Conservation (phyloP, 1,140 invertebrate species). For the Spodoptera litura region DNA sequence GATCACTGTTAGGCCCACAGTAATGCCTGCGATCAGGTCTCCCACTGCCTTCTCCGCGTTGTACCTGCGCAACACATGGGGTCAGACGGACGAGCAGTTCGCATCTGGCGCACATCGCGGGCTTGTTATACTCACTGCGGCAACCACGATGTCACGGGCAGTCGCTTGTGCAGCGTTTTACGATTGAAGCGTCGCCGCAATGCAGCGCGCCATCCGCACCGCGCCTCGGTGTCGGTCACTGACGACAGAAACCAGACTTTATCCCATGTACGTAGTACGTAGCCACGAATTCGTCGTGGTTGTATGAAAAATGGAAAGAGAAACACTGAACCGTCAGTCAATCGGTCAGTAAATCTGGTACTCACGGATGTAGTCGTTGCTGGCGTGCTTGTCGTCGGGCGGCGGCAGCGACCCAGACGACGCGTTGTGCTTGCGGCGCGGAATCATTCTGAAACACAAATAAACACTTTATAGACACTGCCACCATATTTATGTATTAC, state of each 20-base stretch:
- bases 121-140: slow-evolving; percentile 83
- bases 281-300: too few species aligned
- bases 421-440: slow-evolving; percentile 79
- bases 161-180: slow-evolving; percentile 89
- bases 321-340: too few species aligned
- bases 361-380: slow-evolving; percentile 82
- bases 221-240: slow-evolving; percentile 67
- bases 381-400: slow-evolving; percentile 81
- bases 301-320: too few species aligned
- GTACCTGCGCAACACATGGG: slow-evolving; percentile 82
- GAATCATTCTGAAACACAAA: slow-evolving; percentile 73
- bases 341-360: not conserved
- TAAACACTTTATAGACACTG: not conserved
- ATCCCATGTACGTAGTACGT: too few species aligned
- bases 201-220: slow-evolving; percentile 71
- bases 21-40: slow-evolving; percentile 94
- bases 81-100: not conserved
- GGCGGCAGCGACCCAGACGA: slow-evolving; percentile 76
- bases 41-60: slow-evolving; percentile 89
- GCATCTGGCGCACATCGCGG: not conserved
- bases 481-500: not conserved
- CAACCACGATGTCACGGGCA: slow-evolving; percentile 91
- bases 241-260: not conserved
- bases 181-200: slow-evolving; percentile 85
- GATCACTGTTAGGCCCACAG: slow-evolving; percentile 94